These are phyloP conservation scores for Felis chaus DNA, from an alignment of 2,113 vertebrate genomes.

Conservation along the genomic window DNA sequence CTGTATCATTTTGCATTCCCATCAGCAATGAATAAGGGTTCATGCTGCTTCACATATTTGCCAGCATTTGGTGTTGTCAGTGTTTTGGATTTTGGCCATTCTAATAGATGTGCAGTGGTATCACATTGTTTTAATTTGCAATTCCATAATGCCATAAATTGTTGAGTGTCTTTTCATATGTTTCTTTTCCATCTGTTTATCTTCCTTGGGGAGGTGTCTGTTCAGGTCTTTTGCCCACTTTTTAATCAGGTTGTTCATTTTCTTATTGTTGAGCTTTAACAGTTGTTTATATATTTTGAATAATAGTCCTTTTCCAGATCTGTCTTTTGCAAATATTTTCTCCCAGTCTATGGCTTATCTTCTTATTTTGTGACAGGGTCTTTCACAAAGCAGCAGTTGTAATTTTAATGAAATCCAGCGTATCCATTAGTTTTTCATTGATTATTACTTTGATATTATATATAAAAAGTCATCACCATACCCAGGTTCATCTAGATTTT, in stretches of 20 bases:
- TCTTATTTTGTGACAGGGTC: not conserved
- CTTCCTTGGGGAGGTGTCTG: not conserved
- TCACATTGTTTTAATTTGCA: not conserved
- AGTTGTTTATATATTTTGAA: not conserved
- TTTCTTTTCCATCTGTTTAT: not conserved
- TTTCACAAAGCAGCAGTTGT: not conserved
- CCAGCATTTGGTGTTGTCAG: not conserved
- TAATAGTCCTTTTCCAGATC: not conserved
- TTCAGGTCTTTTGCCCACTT: not conserved
- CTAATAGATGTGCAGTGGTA: not conserved
- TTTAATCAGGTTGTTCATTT: not conserved
- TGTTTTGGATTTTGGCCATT: not conserved
- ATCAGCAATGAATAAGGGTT: not conserved
- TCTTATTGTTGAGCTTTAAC: not conserved
- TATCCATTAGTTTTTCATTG: not conserved
- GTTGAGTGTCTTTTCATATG: not conserved
- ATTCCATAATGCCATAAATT: not conserved
- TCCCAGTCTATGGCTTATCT: not conserved
- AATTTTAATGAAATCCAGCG: not conserved
- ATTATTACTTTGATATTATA: not conserved
- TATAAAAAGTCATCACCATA: not conserved
- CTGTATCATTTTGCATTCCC: not conserved
- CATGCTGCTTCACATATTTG: not conserved
- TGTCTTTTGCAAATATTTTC: not conserved
- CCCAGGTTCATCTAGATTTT: not conserved